A percentile compares a stretch with the other conserved stretches of the same genome.
These are phyloP conservation scores for Lepidurus couesii DNA, from an alignment of 1,140 invertebrate genomes.

Conservation along the genomic window DNA sequence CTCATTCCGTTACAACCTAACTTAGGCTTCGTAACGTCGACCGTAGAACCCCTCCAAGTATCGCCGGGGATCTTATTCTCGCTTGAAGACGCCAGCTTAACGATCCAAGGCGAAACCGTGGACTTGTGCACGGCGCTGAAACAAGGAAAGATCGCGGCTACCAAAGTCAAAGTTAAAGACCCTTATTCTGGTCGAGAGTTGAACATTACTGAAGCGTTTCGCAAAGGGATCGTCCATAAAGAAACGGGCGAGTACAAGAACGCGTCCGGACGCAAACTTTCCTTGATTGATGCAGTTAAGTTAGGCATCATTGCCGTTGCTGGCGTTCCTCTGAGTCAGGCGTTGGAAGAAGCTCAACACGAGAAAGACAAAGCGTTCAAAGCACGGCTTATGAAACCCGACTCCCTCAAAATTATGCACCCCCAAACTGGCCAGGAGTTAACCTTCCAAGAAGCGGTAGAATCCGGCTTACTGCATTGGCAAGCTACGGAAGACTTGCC, in stretches of 20 bases:
- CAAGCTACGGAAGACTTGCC: constrained; percentile 35
- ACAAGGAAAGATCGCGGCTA: constrained; percentile 58
- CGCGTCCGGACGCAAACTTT: constrained; percentile 57
- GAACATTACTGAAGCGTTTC: constrained; percentile 66
- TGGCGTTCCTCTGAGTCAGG: constrained; percentile 61
- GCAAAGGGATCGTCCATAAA: constrained; percentile 66
- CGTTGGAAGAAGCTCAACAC: constrained; percentile 45
- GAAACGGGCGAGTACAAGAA: constrained; percentile 64
- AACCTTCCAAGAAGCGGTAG: constrained; percentile 58
- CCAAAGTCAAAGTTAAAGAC: constrained; percentile 68
- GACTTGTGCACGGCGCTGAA: constrained; percentile 63
- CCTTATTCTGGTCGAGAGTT: constrained; percentile 63
- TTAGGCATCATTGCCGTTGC: constrained; percentile 62
- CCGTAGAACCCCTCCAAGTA: constrained; percentile 40
- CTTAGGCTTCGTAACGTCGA: neutral
- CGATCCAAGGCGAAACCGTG: constrained; percentile 28
- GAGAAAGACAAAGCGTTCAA: constrained; percentile 24
- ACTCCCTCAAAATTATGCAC: constrained; percentile 54
- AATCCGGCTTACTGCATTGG: constrained; percentile 43
- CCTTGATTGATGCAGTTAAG: constrained; percentile 67
- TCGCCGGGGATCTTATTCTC: constrained; percentile 65
- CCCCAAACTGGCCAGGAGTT: constrained; percentile 68
- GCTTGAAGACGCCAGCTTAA: constrained; percentile 40
- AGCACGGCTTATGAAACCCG: constrained; percentile 24
- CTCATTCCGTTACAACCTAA: constrained; percentile 3